A percentile compares a stretch with the other conserved stretches of the same genome.
These are phyloP conservation scores for Dendroctonus ponderosae DNA, from an alignment of 1,140 invertebrate genomes.

Conservation along the genomic window DNA sequence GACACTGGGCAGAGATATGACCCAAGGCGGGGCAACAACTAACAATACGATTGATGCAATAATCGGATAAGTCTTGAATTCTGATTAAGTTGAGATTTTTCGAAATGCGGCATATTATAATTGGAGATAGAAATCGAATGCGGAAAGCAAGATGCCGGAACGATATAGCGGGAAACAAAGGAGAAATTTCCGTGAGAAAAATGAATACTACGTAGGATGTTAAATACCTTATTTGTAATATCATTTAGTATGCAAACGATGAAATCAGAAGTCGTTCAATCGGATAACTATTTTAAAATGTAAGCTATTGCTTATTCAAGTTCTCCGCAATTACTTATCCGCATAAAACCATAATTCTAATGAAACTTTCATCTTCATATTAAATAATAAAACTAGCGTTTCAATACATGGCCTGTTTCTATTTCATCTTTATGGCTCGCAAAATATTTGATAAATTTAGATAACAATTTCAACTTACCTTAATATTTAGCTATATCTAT, in stretches of 20 bases:
- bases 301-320: no score
- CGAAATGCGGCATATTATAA: constrained; percentile 9
- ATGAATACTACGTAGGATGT: constrained; percentile 13
- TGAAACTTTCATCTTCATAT: no score
- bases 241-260: background rate
- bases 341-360: no score
- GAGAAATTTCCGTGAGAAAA: constrained; percentile 9
- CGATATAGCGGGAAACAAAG: constrained; percentile 17
- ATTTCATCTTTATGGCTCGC: no score
- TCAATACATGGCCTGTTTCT: no score
- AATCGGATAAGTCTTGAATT: constrained; percentile 34
- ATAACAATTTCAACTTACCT: no score
- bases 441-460: no score
- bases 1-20: constrained; percentile 20
- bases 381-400: no score
- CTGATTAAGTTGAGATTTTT: constrained; percentile 31
- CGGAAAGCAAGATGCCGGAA: constrained; percentile 14
- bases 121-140: constrained; percentile 27
- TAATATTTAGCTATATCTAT: no score
- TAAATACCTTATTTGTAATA: background rate
- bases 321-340: no score
- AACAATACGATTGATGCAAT: constrained; percentile 36
- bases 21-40: constrained; percentile 28
- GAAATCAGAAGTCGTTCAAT: no score
- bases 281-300: no score